A percentile compares a stretch with the other conserved stretches of the same genome.
Evolutionary conservation across 2,888 invertebrate genomes (phyloP).

Genomic region (Monoplex corrugatus): DNA sequence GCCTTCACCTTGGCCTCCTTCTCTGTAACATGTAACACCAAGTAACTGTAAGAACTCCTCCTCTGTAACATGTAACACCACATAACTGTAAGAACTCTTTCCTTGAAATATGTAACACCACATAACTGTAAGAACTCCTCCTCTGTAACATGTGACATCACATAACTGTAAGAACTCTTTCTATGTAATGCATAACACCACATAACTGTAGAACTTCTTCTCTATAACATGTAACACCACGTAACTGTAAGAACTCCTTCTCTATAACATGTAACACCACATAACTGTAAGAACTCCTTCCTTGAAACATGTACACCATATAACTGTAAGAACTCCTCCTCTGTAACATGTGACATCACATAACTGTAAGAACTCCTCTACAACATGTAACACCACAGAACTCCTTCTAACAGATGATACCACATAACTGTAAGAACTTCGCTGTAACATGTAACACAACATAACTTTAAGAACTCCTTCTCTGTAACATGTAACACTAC

Average conservation of each 20-base stretch:
- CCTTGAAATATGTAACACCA: not conserved
- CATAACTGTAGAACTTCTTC: constrained; percentile 43
- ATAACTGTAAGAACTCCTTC: not conserved
- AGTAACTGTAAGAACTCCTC: not conserved
- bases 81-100: not conserved
- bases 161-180: too few relatives aligned
- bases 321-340: not conserved
- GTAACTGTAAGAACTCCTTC: not conserved
- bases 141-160: not conserved
- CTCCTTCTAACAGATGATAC: constrained; percentile 47
- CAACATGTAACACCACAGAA: not conserved
- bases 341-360: not conserved
- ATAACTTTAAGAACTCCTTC: not conserved
- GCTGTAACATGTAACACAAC: not conserved
- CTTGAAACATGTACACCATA: not conserved
- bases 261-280: not conserved
- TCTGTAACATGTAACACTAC: not conserved
- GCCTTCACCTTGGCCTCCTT: constrained; percentile 56
- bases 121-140: not conserved
- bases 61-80: not conserved
- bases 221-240: constrained; percentile 47
- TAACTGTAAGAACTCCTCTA: too few relatives aligned
- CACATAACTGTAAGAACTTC: not conserved
- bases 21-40: constrained; percentile 48
- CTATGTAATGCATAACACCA: not conserved